Percentiles rank a stretch among this genome's conserved stretches.
These are phyloP conservation scores for Acrocephalus arundinaceus DNA, from an alignment of 2,113 vertebrate species.

Conservation along the genomic window DNA sequence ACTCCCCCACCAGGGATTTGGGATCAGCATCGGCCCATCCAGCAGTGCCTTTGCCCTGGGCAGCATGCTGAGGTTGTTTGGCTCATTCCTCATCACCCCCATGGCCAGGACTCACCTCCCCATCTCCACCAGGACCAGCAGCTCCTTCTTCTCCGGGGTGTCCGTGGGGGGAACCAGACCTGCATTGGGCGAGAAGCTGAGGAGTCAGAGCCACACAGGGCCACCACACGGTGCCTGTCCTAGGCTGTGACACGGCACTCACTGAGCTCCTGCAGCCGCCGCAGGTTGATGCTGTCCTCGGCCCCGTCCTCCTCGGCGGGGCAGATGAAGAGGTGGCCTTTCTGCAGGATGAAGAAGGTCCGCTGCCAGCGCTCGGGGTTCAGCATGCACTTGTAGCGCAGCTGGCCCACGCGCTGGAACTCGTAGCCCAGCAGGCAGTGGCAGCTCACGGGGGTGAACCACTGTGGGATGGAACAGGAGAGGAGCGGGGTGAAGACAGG, in stretches of 20 bases:
- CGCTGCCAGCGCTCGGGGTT: slow-evolving; percentile 90
- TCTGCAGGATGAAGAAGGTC: slow-evolving; percentile 92
- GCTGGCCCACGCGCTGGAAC: slow-evolving; percentile 87
- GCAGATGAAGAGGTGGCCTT: slow-evolving; percentile 94
- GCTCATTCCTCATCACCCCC: background rate
- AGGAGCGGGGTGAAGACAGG: accelerated
- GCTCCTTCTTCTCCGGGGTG: slow-evolving; percentile 89
- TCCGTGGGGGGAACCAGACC: slow-evolving; percentile 81
- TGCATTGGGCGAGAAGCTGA: slow-evolving; percentile 24
- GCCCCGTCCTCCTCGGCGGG: slow-evolving; percentile 78
- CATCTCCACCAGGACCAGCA: slow-evolving; percentile 92
- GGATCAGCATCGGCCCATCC: accelerated
- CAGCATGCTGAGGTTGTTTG: background rate
- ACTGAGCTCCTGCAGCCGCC: slow-evolving; percentile 96
- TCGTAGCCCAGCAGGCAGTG: slow-evolving; percentile 91
- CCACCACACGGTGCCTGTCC: accelerated
- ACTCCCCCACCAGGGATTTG: accelerated
- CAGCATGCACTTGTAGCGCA: slow-evolving; percentile 89
- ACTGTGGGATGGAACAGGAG: slow-evolving; percentile 68
- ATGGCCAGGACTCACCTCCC: slow-evolving; percentile 78
- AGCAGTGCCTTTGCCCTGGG: accelerated
- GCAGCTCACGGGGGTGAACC: slow-evolving; percentile 88
- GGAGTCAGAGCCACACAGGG: accelerated
- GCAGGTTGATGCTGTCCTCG: slow-evolving; percentile 94
- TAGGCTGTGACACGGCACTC: background rate